Percentiles rank a stretch among this genome's conserved stretches.
These are phyloP conservation scores for Stichopus chloronotus DNA, from an alignment of 35 echinoderm and acorn worm genomes.

Conservation along the genomic window DNA sequence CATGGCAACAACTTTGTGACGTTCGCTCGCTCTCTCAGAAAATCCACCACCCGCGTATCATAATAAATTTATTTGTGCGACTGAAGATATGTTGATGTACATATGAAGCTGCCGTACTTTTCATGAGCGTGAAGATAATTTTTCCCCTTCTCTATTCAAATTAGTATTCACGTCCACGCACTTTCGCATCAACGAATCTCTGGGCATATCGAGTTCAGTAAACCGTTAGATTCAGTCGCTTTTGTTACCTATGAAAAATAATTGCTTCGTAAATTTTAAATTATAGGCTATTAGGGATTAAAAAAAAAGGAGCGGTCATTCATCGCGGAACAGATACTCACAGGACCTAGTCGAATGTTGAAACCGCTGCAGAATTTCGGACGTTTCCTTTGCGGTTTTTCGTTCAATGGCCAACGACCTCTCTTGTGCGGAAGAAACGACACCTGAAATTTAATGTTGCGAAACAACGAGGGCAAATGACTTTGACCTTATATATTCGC, in stretches of 20 bases:
- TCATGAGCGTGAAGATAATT: background rate
- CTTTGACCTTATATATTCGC: constrained; percentile 21
- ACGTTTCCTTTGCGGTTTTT: background rate
- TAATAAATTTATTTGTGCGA: too few species aligned
- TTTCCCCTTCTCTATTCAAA: background rate
- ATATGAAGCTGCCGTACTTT: constrained; percentile 31
- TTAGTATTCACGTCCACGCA: constrained; percentile 46
- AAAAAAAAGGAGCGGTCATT: background rate
- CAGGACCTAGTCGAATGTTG: background rate
- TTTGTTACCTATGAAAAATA: constrained; percentile 23
- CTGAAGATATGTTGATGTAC: background rate
- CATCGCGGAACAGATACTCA: background rate
- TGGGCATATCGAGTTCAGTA: constrained; percentile 37
- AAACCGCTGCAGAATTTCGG: background rate
- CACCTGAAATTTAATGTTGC: constrained; percentile 19
- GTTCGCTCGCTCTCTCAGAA: too few species aligned
- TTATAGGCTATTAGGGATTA: background rate
- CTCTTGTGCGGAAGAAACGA: background rate
- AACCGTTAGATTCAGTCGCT: constrained; percentile 24
- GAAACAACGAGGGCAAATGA: constrained; percentile 21
- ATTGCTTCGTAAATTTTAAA: constrained; percentile 41
- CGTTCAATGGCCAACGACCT: constrained; percentile 3
- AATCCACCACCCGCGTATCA: too few species aligned
- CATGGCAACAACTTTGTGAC: too few species aligned
- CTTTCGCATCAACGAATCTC: background rate